Evolutionary conservation across 2,113 vertebrate genomes (phyloP), one percentile per base, ranked within the genome.

Genomic region (Semnornis frantzii): DNA sequence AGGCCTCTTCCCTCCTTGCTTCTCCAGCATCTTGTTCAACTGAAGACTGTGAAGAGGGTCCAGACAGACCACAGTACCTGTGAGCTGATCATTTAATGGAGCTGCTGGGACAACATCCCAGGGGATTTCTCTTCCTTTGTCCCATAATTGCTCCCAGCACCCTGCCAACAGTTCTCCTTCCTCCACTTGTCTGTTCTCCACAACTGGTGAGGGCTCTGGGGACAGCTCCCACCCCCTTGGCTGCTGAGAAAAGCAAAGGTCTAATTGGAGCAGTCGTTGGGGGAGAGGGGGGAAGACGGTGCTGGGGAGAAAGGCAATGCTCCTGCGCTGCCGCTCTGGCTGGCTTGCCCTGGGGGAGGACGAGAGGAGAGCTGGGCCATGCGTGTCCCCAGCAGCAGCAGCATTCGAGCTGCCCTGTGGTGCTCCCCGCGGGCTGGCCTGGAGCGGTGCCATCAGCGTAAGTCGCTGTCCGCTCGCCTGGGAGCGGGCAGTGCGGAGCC

Each of bases 321-420:
- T 72, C 0, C 0, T 16, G 31, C 59, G 65, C 42, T 31, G 50
- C 46, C 0, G 0, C 27, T 55, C 1, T 34, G 1, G 0, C 63
- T 57, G 64, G 31, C 75, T 46, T 30, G 54, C 20, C 42, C 66
- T 46, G 1, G 2, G 39, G 33, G 42, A n/a, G 55, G 15, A 5
- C 2, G 3, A 65, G n/a, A 34, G 31, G 28, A 76, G 30, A 8
- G 65, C 54, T 44, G 75, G 52, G 62, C 54, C n/a, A 3, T 8
- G 31, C 9, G 42, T 68, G 75, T 39, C 52, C 44, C 6, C 2
- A 48, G 33, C 33, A 17, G 33, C 33, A 17, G 16, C 6, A 2
- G 60, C 42, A 60, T 68, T 52, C 6, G 39, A 60, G 48, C 37
- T 72, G 62, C 73, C 54, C 79, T 2, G 3, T 79, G 75, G 28